Conservation (phyloP, 1,140 invertebrate species). For the Pygmarrhopalites habei region DNA sequence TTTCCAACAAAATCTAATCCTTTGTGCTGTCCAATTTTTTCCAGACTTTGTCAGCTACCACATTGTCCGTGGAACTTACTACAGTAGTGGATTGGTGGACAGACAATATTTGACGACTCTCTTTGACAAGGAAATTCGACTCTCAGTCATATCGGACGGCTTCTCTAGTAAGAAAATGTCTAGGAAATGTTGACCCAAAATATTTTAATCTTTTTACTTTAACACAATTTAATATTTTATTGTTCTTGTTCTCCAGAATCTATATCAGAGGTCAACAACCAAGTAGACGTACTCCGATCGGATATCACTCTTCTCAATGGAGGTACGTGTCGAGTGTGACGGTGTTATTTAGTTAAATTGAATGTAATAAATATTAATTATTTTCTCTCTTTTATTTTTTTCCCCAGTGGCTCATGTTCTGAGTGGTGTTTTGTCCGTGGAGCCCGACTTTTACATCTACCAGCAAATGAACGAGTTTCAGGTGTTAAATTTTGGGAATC, state of each 20-base stretch:
- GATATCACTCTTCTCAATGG: constrained; percentile 41
- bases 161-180: constrained; percentile 29
- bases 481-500: too few relatives aligned
- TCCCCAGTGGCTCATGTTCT: too few relatives aligned
- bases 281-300: constrained; percentile 40
- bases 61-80: constrained; percentile 36
- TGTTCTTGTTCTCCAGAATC: constrained; percentile 23
- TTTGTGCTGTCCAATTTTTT: not conserved
- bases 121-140: constrained; percentile 35
- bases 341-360: too few relatives aligned
- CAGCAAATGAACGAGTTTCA: too few relatives aligned
- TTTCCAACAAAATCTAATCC: not conserved
- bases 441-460: too few relatives aligned
- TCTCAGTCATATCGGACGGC: constrained; percentile 22
- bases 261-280: constrained; percentile 38
- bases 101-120: constrained; percentile 30
- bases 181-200: not conserved
- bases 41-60: constrained; percentile 37
- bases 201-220: not conserved
- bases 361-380: too few relatives aligned
- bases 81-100: constrained; percentile 29
- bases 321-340: too few relatives aligned
- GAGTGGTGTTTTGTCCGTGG: too few relatives aligned
- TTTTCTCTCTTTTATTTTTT: too few relatives aligned
- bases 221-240: not conserved